A percentile compares a stretch with the other conserved stretches of the same genome.
Evolutionary conservation across 2,888 invertebrate genomes (phyloP).

Genomic region (Phaonia tiefii): DNA sequence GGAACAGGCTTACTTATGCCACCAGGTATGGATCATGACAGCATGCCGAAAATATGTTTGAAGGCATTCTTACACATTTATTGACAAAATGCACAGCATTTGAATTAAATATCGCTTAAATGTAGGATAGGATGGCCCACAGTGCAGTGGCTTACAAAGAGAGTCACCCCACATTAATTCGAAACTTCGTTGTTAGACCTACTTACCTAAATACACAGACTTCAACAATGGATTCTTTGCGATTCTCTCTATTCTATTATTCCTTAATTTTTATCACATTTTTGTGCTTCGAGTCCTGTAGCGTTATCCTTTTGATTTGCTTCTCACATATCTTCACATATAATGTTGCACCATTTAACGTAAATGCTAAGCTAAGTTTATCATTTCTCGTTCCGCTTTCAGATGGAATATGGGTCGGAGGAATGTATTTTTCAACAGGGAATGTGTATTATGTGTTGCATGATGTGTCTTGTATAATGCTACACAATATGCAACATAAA

Average conservation of each 20-base stretch:
- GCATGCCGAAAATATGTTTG: no score
- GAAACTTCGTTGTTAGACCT: not conserved
- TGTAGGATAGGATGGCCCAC: no score
- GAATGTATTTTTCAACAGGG: not conserved
- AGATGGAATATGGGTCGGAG: not conserved
- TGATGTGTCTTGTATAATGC: slow-evolving; percentile 26
- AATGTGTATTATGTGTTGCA: slow-evolving; percentile 21
- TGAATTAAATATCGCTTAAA: no score
- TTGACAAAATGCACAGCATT: no score
- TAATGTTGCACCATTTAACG: slow-evolving; percentile 61
- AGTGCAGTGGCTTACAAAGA: no score
- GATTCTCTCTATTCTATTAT: not conserved
- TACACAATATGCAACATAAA: slow-evolving; percentile 62
- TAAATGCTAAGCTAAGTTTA: slow-evolving; percentile 53
- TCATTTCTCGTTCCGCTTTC: not conserved
- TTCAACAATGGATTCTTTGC: slow-evolving; percentile 4
- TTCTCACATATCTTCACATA: slow-evolving; percentile 39
- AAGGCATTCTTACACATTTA: no score
- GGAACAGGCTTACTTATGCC: no score
- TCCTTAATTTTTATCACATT: not conserved
- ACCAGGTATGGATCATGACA: no score
- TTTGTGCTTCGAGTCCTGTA: slow-evolving; percentile 20
- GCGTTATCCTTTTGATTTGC: slow-evolving; percentile 21
- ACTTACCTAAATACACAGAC: slow-evolving; percentile 11
- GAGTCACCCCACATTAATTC: no score